phyloP scores from a whole-genome alignment of 2,113 vertebrate species.

The Maylandia zebra region DNA sequence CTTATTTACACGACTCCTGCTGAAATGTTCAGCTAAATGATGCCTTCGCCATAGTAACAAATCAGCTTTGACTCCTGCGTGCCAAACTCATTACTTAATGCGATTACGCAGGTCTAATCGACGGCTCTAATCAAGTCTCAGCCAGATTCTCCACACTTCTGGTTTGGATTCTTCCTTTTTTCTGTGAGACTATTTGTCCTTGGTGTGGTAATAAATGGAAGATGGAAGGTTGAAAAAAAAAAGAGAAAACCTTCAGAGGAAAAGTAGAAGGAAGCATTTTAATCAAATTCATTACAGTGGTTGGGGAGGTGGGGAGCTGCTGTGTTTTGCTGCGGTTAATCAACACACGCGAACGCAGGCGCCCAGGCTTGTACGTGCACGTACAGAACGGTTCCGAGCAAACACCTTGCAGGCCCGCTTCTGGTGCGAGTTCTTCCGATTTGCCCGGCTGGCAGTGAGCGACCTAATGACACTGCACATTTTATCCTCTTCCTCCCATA shows the following conservation, averaged over 20 bases:
- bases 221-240: not conserved
- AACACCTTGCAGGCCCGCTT: slow-evolving; percentile 10
- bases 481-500: slow-evolving; percentile 51
- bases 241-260: not conserved
- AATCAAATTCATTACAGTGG: not conserved
- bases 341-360: not conserved
- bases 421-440: slow-evolving; percentile 12
- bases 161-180: not conserved
- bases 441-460: slow-evolving; percentile 20
- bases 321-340: not conserved
- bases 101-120: slow-evolving; percentile 28
- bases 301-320: not conserved
- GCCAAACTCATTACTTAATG: slow-evolving; percentile 38
- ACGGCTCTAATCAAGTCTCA: slow-evolving; percentile 18
- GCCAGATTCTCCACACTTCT: not conserved
- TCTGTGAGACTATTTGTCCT: not conserved
- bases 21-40: slow-evolving; percentile 9
- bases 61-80: slow-evolving; percentile 2
- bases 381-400: not conserved
- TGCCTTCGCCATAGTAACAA: slow-evolving; percentile 18
- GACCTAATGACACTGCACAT: slow-evolving; percentile 59
- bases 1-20: not conserved
- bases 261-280: not conserved
- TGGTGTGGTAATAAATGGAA: not conserved
- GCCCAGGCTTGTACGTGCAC: not conserved